phyloP scores from a whole-genome alignment of 1,140 invertebrate species.

The Cydia strobilella region DNA sequence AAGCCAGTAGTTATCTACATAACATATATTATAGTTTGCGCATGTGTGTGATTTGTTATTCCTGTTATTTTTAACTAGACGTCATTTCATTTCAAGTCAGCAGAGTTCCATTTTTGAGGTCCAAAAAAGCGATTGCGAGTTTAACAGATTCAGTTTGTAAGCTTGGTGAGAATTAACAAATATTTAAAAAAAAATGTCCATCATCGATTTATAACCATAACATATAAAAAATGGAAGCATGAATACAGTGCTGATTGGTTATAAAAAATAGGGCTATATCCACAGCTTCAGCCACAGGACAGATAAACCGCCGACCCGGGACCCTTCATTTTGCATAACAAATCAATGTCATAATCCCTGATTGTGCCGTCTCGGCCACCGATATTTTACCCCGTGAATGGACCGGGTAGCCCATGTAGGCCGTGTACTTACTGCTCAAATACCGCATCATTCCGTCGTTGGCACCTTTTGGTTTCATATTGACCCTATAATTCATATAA shows the following conservation, averaged over 20 bases:
- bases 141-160: neutral
- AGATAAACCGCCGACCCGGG: constrained; percentile 26
- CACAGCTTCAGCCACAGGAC: constrained; percentile 16
- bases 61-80: too few species aligned
- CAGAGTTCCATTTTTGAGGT: too few species aligned
- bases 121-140: neutral
- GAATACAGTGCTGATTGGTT: constrained; percentile 6
- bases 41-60: too few species aligned
- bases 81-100: too few species aligned
- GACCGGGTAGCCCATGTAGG: constrained; percentile 17
- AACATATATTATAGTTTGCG: too few species aligned
- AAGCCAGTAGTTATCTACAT: too few species aligned
- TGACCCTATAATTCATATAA: constrained; percentile 12
- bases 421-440: constrained; percentile 24
- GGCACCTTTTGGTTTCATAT: constrained; percentile 18
- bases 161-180: neutral
- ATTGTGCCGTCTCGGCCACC: constrained; percentile 36
- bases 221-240: neutral
- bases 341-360: constrained; percentile 45
- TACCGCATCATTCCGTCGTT: constrained; percentile 9
- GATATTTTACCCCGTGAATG: constrained; percentile 39
- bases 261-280: constrained; percentile 16
- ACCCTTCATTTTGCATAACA: constrained; percentile 51
- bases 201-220: neutral
- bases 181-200: too few species aligned